phyloP scores from a whole-genome alignment of 2,888 invertebrate genomes.

The Crepidodera aurea region DNA sequence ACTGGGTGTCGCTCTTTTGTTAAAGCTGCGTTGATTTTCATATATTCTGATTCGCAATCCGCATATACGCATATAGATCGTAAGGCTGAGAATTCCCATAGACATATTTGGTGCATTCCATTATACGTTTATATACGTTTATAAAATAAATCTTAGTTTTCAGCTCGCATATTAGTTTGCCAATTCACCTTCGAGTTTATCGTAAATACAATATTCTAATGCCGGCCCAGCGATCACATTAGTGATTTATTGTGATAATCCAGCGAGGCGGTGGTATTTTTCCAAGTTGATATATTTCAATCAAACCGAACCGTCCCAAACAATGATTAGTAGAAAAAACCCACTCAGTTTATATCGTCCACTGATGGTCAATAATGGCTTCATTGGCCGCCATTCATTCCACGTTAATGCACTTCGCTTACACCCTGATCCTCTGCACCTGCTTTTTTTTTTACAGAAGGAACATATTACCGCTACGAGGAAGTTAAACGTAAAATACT shows the following conservation, averaged over 20 bases:
- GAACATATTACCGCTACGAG: constrained; percentile 13
- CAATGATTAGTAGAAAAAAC: constrained; percentile 59
- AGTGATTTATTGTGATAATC: constrained; percentile 58
- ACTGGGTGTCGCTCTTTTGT: too few relatives aligned
- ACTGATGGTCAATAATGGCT: constrained; percentile 58
- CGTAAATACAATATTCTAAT: not conserved
- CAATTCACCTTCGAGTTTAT: too few relatives aligned
- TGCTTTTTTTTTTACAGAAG: constrained; percentile 32
- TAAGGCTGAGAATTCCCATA: too few relatives aligned
- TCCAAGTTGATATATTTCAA: constrained; percentile 60
- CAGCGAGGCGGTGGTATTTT: constrained; percentile 54
- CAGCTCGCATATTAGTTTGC: too few relatives aligned
- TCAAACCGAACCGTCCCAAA: constrained; percentile 59
- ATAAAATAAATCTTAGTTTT: too few relatives aligned
- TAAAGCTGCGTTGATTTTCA: too few relatives aligned
- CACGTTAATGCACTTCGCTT: constrained; percentile 57
- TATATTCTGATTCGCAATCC: too few relatives aligned
- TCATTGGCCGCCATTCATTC: constrained; percentile 58
- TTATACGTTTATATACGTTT: too few relatives aligned
- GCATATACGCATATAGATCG: too few relatives aligned
- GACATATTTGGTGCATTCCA: too few relatives aligned
- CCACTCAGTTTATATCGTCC: constrained; percentile 47
- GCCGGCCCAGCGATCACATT: constrained; percentile 38
- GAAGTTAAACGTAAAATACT: too few relatives aligned
- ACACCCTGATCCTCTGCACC: constrained; percentile 43